These are phyloP conservation scores for Erynnis tages DNA, from an alignment of 2,888 invertebrate genomes.

Conservation along the genomic window DNA sequence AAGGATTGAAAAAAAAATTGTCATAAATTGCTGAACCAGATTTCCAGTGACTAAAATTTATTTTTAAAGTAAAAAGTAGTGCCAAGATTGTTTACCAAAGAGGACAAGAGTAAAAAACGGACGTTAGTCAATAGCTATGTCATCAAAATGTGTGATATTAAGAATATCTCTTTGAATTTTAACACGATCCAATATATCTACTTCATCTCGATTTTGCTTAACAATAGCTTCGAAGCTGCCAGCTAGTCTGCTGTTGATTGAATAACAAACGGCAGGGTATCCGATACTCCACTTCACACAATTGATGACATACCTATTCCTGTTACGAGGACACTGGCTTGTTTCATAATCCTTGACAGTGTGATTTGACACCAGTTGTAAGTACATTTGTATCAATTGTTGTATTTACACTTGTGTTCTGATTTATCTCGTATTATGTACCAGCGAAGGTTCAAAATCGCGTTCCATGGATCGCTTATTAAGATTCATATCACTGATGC, in stretches of 20 bases:
- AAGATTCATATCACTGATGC: conserved; percentile 18
- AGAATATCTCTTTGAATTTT: too few relatives aligned
- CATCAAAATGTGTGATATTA: too few relatives aligned
- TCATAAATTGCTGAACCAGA: too few relatives aligned
- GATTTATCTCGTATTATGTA: conserved; percentile 1
- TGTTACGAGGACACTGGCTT: conserved; percentile 17
- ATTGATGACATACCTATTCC: conserved; percentile 15
- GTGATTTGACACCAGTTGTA: conserved; percentile 21
- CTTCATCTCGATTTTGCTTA: conserved; percentile 15
- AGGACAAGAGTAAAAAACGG: too few relatives aligned
- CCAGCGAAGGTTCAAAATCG: conserved; percentile 7
- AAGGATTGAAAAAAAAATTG: too few relatives aligned
- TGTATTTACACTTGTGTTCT: neutral
- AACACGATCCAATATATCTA: neutral
- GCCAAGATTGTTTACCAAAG: too few relatives aligned
- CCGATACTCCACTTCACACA: conserved; percentile 8
- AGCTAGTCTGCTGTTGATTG: conserved; percentile 17
- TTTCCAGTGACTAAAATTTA: too few relatives aligned
- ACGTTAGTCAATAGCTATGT: too few relatives aligned
- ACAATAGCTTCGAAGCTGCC: conserved; percentile 8
- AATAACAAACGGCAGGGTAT: conserved; percentile 21
- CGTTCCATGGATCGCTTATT: neutral
- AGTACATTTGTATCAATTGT: conserved; percentile 22
- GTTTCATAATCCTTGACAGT: conserved; percentile 25
- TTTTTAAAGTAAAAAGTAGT: too few relatives aligned